Evolutionary conservation across 2,113 vertebrate genomes (phyloP).

Genomic region (Apodemus speciosus): DNA sequence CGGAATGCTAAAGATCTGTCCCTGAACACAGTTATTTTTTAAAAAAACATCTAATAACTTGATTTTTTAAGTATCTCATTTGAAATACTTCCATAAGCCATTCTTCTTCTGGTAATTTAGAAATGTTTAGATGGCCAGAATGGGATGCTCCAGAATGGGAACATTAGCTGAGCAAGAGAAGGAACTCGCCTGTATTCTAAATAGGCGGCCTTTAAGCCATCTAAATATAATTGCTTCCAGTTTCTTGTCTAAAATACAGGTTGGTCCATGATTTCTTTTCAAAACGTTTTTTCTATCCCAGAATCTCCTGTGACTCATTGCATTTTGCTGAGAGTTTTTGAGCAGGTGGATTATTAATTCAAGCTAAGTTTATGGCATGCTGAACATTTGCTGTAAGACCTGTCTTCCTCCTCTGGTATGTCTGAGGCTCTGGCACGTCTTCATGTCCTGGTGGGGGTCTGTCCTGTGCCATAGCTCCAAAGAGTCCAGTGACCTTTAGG

Average conservation of each 20-base stretch:
- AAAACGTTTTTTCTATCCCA: background rate
- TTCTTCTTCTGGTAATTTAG: constrained; percentile 31
- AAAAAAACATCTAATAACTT: constrained; percentile 29
- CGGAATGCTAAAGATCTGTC: constrained; percentile 70
- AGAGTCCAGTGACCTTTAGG: background rate
- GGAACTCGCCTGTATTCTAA: background rate
- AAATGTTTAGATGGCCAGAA: background rate
- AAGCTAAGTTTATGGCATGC: background rate
- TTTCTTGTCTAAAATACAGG: constrained; percentile 17
- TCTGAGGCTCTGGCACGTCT: background rate
- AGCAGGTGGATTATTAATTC: background rate
- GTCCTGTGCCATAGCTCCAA: background rate
- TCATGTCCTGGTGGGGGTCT: background rate
- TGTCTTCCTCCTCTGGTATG: background rate
- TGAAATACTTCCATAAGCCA: constrained; percentile 34
- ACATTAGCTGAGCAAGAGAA: background rate
- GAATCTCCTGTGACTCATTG: background rate
- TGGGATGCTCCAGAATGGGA: background rate
- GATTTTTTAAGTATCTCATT: constrained; percentile 31
- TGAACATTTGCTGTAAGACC: background rate
- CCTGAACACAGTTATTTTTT: constrained; percentile 6
- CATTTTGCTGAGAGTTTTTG: background rate
- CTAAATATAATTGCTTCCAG: background rate
- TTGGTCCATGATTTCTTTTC: background rate
- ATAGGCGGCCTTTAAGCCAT: background rate